A percentile compares a stretch with the other conserved stretches of the same genome.
Conservation (phyloP, 1,140 invertebrate genomes). For the Lucilia cuprina region DNA sequence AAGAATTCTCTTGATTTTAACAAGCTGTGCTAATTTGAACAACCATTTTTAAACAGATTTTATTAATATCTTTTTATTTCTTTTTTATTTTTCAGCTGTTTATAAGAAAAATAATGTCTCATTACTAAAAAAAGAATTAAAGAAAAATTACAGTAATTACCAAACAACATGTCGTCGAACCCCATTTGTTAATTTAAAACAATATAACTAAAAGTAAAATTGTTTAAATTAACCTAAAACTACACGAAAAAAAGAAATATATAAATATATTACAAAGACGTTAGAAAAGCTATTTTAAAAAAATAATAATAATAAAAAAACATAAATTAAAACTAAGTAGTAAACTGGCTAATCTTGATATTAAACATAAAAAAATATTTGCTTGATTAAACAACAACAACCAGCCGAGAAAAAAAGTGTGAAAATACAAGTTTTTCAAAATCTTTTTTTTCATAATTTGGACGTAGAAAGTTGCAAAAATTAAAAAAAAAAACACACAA, state of each 20-base stretch:
- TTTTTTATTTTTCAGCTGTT: constrained; percentile 21
- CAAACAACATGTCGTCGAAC: constrained; percentile 26
- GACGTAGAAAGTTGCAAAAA: constrained; percentile 11
- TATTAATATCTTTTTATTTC: background rate
- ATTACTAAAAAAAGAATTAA: constrained; percentile 15
- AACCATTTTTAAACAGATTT: background rate
- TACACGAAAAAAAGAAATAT: background rate
- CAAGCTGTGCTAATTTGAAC: too few relatives aligned
- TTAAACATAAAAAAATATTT: constrained; percentile 1
- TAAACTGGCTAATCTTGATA: constrained; percentile 7
- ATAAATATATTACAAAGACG: background rate
- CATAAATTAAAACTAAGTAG: background rate
- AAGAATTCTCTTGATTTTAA: too few relatives aligned
- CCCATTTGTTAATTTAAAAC: constrained; percentile 31
- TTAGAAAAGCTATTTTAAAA: background rate
- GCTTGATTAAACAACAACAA: background rate
- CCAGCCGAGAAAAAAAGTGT: background rate
- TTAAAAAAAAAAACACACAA: background rate
- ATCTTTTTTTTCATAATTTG: constrained; percentile 8
- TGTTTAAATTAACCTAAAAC: constrained; percentile 32
- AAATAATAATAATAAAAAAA: background rate
- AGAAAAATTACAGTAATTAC: background rate
- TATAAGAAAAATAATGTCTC: constrained; percentile 23
- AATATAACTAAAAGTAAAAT: constrained; percentile 33
- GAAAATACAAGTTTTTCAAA: background rate